These are phyloP conservation scores for Heteropelma amictum DNA, from an alignment of 2,888 invertebrate genomes.

Conservation along the genomic window DNA sequence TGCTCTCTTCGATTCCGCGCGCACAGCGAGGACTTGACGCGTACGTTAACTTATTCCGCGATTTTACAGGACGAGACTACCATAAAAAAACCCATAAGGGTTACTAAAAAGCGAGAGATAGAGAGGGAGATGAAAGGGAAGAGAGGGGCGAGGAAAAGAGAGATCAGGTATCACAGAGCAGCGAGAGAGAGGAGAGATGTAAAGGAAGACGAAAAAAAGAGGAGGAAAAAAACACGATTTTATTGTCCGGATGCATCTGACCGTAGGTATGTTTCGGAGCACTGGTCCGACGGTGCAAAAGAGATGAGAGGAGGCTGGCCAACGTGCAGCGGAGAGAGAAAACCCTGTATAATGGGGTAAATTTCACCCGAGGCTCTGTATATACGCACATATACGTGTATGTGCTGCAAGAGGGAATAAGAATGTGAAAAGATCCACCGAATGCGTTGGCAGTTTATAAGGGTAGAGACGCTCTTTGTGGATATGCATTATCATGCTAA, in stretches of 20 bases:
- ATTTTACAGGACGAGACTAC: too few species aligned
- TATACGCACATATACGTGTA: not conserved
- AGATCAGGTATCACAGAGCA: conserved; percentile 52
- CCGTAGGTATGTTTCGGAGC: conserved; percentile 71
- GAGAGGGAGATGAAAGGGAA: conserved; percentile 7
- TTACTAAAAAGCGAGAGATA: too few species aligned
- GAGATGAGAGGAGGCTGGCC: conserved; percentile 34
- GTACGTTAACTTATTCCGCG: conserved; percentile 3
- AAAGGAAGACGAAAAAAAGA: conserved; percentile 60
- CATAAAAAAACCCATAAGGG: too few species aligned
- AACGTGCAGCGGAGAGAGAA: too few species aligned
- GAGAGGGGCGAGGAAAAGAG: conserved; percentile 50
- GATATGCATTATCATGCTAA: conserved; percentile 78
- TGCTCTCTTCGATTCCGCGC: conserved; percentile 28
- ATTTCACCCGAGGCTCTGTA: conserved; percentile 42
- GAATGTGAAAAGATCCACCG: conserved; percentile 56
- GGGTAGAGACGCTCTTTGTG: conserved; percentile 75
- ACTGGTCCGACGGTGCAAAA: conserved; percentile 55
- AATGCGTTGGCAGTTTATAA: conserved; percentile 77
- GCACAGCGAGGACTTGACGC: not conserved
- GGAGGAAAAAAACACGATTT: conserved; percentile 57
- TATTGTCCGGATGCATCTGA: conserved; percentile 77
- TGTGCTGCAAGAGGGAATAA: conserved; percentile 37
- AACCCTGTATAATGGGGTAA: conserved; percentile 49
- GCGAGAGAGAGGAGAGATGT: conserved; percentile 64